Percentiles rank a stretch among this genome's conserved stretches.
Conservation (phyloP, 2,113 vertebrate species). For the Lagopus leucura region DNA sequence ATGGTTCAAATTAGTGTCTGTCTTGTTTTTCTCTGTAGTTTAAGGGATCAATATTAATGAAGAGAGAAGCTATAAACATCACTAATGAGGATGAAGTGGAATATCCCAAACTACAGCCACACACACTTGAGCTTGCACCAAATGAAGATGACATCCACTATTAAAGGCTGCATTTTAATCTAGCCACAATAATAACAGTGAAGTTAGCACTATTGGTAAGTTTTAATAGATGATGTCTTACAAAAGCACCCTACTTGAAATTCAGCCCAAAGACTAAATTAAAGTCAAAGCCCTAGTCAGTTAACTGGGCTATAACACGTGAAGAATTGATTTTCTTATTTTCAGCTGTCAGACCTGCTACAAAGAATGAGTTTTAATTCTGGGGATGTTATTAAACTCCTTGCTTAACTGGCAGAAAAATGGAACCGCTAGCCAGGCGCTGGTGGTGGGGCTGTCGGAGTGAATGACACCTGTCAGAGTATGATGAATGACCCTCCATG, state of each 20-base stretch:
- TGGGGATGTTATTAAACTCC: conserved; percentile 92
- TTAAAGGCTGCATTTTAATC: conserved; percentile 78
- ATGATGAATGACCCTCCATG: conserved; percentile 98
- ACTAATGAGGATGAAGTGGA: conserved; percentile 75
- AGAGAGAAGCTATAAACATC: conserved; percentile 77
- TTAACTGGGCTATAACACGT: conserved; percentile 84
- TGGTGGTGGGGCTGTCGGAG: conserved; percentile 75
- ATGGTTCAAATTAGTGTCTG: conserved; percentile 73
- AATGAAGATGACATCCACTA: conserved; percentile 70
- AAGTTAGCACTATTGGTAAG: conserved; percentile 82
- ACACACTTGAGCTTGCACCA: conserved; percentile 49
- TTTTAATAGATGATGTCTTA: conserved; percentile 88
- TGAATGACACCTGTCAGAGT: conserved; percentile 99
- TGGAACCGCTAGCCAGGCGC: conserved; percentile 71
- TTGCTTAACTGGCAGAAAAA: conserved; percentile 89
- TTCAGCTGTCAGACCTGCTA: conserved; percentile 87
- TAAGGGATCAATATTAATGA: conserved; percentile 80
- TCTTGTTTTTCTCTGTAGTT: conserved; percentile 70
- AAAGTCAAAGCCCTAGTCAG: conserved; percentile 85
- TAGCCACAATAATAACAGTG: conserved; percentile 75
- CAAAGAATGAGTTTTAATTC: conserved; percentile 96
- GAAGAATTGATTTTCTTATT: conserved; percentile 95
- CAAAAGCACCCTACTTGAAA: conserved; percentile 78
- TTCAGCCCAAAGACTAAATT: conserved; percentile 85
- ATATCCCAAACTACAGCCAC: conserved; percentile 37